Conservation (phyloP, 2,888 invertebrate species). For the Scaptomyza flava region DNA sequence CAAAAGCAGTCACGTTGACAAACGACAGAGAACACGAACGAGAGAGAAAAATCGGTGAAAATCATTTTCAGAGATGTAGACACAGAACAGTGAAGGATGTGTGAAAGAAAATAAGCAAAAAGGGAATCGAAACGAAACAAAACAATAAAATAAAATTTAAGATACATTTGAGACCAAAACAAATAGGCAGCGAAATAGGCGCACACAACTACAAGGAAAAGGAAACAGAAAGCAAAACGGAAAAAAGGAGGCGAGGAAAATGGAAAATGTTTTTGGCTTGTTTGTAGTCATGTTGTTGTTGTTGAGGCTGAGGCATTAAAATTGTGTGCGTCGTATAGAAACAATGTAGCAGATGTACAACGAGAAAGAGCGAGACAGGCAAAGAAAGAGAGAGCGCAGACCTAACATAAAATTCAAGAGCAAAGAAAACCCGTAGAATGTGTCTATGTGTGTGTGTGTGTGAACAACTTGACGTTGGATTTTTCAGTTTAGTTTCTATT, state of each 20-base stretch:
- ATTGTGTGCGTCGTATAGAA: conserved; percentile 49
- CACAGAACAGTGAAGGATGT: conserved; percentile 22
- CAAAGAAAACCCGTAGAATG: conserved; percentile 17
- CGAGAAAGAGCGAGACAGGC: background rate
- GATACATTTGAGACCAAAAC: conserved; percentile 80
- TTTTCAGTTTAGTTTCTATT: conserved; percentile 27
- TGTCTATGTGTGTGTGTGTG: conserved; percentile 25
- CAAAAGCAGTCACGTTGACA: conserved; percentile 52
- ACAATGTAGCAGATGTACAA: conserved; percentile 72
- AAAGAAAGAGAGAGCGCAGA: background rate
- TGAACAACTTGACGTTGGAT: conserved; percentile 16
- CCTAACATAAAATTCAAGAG: conserved; percentile 30
- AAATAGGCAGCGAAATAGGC: conserved; percentile 74
- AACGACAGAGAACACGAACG: conserved; percentile 28
- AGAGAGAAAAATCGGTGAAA: conserved; percentile 58
- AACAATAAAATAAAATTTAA: conserved; percentile 81
- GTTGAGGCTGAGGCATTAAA: conserved; percentile 37
- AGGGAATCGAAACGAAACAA: conserved; percentile 36
- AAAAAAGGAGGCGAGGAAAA: conserved; percentile 49
- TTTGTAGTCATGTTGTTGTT: conserved; percentile 28
- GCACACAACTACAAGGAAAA: conserved; percentile 27
- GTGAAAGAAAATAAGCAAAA: conserved; percentile 9
- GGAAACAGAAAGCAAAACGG: background rate
- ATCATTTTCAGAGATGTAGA: conserved; percentile 60
- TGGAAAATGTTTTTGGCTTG: conserved; percentile 62